Conservation (phyloP, 2,888 invertebrate genomes). For the Drosophila recens region DNA sequence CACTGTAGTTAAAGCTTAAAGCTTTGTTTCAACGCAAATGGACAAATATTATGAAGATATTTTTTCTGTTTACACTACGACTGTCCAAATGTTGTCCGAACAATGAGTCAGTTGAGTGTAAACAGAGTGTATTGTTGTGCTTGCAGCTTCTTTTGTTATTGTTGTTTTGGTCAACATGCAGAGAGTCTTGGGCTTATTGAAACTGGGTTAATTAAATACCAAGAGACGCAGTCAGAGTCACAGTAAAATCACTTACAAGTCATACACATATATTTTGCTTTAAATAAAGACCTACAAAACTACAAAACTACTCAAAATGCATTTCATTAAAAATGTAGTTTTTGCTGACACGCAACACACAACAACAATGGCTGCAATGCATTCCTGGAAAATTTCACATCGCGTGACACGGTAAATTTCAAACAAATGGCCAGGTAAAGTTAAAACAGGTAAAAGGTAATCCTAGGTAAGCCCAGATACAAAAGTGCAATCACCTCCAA, state of each 20-base stretch:
- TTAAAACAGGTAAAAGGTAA: constrained; percentile 1
- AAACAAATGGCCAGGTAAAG: neutral
- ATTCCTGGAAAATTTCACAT: constrained; percentile 45
- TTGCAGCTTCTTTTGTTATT: constrained; percentile 26
- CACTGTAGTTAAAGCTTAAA: neutral
- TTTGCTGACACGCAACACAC: constrained; percentile 48
- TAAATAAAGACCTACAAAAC: constrained; percentile 13
- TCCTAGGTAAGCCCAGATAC: constrained; percentile 2
- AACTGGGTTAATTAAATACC: constrained; percentile 47
- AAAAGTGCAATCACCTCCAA: constrained; percentile 71
- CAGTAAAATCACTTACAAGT: constrained; percentile 14
- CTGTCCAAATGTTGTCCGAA: constrained; percentile 44
- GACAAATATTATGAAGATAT: constrained; percentile 52
- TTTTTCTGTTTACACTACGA: constrained; percentile 24
- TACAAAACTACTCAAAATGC: constrained; percentile 29
- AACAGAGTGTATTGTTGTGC: constrained; percentile 15
- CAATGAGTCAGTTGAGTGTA: constrained; percentile 49
- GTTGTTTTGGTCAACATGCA: constrained; percentile 10
- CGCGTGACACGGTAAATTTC: constrained; percentile 57
- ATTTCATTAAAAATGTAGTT: constrained; percentile 30
- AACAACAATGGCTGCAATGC: constrained; percentile 45
- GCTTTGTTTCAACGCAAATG: constrained; percentile 33
- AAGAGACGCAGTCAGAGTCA: too few species aligned
- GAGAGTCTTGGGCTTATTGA: constrained; percentile 17
- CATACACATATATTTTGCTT: constrained; percentile 10